Conservation (phyloP, 2,113 vertebrate genomes). For the Clinocottus analis region DNA sequence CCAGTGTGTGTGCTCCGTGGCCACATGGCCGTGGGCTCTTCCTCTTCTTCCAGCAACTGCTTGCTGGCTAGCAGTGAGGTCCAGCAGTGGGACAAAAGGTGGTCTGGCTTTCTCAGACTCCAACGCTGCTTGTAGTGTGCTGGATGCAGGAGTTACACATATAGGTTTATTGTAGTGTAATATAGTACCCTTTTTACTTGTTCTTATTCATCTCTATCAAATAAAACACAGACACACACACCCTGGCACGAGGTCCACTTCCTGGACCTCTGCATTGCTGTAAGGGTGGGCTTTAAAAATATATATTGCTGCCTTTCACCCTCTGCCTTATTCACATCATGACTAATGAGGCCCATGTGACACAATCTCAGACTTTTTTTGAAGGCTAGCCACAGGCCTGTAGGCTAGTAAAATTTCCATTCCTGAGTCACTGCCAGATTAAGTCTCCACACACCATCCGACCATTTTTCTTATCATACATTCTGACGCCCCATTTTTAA, state of each 20-base stretch:
- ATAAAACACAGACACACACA: conserved; percentile 9
- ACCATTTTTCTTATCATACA: conserved; percentile 11
- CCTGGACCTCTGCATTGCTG: background rate
- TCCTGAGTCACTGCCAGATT: background rate
- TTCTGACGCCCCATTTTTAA: background rate
- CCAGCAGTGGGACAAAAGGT: conserved; percentile 17
- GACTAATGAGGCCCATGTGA: conserved; percentile 25
- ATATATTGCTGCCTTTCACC: background rate
- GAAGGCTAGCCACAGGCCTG: background rate
- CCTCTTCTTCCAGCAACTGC: background rate
- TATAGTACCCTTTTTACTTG: background rate
- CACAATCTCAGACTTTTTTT: conserved; percentile 2
- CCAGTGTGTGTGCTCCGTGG: conserved; percentile 8
- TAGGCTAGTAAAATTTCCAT: conserved; percentile 4
- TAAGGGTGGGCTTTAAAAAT: background rate
- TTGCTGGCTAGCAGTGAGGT: background rate
- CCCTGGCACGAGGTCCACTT: conserved; percentile 2
- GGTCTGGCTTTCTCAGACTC: conserved; percentile 15
- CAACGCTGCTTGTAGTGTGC: background rate
- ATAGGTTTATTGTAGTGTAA: background rate
- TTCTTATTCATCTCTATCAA: background rate
- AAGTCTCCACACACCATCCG: background rate
- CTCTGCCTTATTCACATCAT: conserved; percentile 7
- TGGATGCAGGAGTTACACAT: background rate
- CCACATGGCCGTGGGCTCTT: background rate